Evolutionary conservation across 2,113 vertebrate genomes (phyloP).

Genomic region (Chunga burmeisteri): DNA sequence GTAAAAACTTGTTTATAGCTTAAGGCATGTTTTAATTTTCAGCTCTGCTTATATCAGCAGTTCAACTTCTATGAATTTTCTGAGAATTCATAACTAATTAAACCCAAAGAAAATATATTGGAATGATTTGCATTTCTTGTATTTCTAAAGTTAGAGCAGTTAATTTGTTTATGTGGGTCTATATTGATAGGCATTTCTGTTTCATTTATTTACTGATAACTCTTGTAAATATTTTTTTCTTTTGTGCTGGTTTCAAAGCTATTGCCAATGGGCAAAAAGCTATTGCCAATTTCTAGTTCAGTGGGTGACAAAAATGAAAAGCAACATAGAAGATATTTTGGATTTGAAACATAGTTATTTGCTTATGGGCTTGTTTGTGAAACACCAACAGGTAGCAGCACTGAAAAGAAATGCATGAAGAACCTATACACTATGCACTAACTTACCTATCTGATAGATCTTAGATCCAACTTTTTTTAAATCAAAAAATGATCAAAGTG

Average conservation of each 20-base stretch:
- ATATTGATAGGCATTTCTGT: not conserved
- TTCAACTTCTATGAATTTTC: not conserved
- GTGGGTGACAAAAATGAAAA: not conserved
- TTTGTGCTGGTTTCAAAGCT: not conserved
- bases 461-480: not conserved
- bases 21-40: conserved; percentile 12
- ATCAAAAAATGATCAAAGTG: not conserved
- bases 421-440: not conserved
- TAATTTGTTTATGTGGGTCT: not conserved
- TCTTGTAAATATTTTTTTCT: not conserved
- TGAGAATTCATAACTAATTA: conserved; percentile 24
- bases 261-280: not conserved
- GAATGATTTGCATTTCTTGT: conserved; percentile 7
- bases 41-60: not conserved
- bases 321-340: not conserved
- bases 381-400: not conserved
- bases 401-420: not conserved
- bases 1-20: not conserved
- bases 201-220: conserved; percentile 12
- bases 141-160: not conserved
- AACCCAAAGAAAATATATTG: not conserved
- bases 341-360: not conserved
- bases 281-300: not conserved
- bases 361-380: not conserved
- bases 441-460: not conserved